A percentile compares a stretch with the other conserved stretches of the same genome.
Conservation (phyloP, 2,888 invertebrate genomes). For the Sialis lutaria region DNA sequence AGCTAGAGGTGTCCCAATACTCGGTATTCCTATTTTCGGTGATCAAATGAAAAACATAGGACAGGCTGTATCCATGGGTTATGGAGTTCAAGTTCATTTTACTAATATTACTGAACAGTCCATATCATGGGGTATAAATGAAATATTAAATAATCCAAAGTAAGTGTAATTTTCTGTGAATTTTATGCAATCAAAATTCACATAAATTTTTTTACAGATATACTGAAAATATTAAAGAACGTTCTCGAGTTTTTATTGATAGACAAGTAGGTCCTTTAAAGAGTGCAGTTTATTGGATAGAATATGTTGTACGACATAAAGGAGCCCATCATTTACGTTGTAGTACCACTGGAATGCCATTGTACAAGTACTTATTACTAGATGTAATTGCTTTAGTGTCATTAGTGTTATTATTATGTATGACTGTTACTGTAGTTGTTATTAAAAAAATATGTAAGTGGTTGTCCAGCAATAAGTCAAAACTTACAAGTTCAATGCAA, state of each 20-base stretch:
- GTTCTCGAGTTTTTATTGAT: conserved; percentile 7
- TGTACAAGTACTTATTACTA: conserved; percentile 7
- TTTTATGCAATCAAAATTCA: too few species aligned
- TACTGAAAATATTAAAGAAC: conserved; percentile 4
- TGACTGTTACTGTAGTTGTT: too few species aligned
- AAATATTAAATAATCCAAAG: conserved; percentile 12
- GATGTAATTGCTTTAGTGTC: conserved; percentile 4
- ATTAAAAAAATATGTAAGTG: too few species aligned
- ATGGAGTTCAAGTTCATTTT: conserved; percentile 21
- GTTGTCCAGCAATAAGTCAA: too few species aligned
- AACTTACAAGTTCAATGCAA: too few species aligned
- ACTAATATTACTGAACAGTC: conserved; percentile 23
- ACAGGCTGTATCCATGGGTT: conserved; percentile 24
- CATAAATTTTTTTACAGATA: conserved; percentile 4
- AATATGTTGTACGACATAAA: conserved; percentile 6
- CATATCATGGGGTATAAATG: conserved; percentile 21
- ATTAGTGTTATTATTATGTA: too few species aligned
- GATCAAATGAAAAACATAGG: conserved; percentile 31
- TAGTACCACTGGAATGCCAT: conserved; percentile 2
- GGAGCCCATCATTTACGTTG: conserved; percentile 7
- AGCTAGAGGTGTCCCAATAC: conserved; percentile 27
- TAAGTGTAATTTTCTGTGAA: background rate
- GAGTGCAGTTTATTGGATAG: conserved; percentile 1
- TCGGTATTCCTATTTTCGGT: conserved; percentile 33
- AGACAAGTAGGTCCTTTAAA: conserved; percentile 5